A percentile compares a stretch with the other conserved stretches of the same genome.
Evolutionary conservation across 2,797 vertebrate genomes (phyloP).

Genomic region (Eospalax fontanierii): DNA sequence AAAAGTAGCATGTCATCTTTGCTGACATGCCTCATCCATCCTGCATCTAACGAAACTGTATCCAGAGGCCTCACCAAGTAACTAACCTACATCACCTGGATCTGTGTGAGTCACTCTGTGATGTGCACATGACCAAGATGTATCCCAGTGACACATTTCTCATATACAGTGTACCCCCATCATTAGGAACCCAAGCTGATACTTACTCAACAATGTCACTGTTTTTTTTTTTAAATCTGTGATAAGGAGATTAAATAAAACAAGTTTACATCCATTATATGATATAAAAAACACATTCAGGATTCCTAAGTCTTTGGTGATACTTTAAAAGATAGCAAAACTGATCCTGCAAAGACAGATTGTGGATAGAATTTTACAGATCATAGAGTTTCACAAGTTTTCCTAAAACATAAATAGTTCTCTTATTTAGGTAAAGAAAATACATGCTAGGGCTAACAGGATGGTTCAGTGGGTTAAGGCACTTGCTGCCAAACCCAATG

Average conservation of each 20-base stretch:
- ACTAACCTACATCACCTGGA: not conserved
- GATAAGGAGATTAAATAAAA: constrained; percentile 57
- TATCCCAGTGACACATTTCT: not conserved
- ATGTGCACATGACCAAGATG: not conserved
- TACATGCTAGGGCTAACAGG: not conserved
- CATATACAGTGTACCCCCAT: not conserved
- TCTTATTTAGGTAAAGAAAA: constrained; percentile 9
- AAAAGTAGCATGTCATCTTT: too few species aligned
- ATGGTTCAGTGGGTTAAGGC: not conserved
- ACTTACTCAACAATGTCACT: constrained; percentile 40
- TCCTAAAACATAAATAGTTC: constrained; percentile 26
- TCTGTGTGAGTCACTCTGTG: not conserved
- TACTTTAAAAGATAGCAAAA: constrained; percentile 42
- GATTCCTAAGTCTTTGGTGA: not conserved
- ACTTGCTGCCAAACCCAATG: not conserved
- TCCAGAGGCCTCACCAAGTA: not conserved
- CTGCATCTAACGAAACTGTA: not conserved
- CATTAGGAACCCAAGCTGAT: not conserved
- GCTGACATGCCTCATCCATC: too few species aligned
- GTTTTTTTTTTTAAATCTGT: not conserved
- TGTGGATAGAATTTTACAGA: not conserved
- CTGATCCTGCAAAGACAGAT: constrained; percentile 47
- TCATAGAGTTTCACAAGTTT: constrained; percentile 20
- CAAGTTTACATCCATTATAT: constrained; percentile 27
- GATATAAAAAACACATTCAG: not conserved